These are phyloP conservation scores for Hepsetus odoe DNA, from an alignment of 2,113 vertebrate species.

Conservation along the genomic window DNA sequence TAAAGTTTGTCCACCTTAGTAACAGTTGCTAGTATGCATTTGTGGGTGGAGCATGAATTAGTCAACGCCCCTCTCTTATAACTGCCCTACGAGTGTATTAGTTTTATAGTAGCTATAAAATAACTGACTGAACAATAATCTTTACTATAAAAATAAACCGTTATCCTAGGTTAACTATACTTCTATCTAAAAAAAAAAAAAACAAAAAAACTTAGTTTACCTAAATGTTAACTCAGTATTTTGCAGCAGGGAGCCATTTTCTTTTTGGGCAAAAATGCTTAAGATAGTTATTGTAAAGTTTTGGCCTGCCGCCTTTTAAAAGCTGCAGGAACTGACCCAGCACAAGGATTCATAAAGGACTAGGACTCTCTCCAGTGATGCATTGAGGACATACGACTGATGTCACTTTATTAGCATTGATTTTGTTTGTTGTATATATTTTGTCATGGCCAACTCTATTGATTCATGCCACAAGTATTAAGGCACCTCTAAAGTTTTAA, in stretches of 20 bases:
- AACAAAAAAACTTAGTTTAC: no score
- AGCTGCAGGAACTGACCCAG: conserved; percentile 65
- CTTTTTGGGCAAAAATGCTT: conserved; percentile 18
- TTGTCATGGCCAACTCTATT: conserved; percentile 71
- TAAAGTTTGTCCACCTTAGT: no score
- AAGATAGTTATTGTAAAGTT: conserved; percentile 42
- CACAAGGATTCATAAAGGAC: conserved; percentile 46
- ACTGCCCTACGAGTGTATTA: no score
- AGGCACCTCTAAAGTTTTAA: conserved; percentile 64
- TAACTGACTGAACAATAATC: no score
- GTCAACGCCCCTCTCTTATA: no score
- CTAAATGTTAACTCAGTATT: not conserved
- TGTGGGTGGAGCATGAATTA: no score
- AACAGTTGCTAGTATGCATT: no score
- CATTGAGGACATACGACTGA: conserved; percentile 63
- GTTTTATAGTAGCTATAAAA: no score
- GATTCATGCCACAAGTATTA: conserved; percentile 60
- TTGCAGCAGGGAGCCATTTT: not conserved
- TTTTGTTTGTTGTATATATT: conserved; percentile 76
- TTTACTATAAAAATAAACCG: no score
- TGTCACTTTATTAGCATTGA: conserved; percentile 80
- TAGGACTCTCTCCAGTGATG: conserved; percentile 51
- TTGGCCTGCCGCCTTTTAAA: conserved; percentile 59
- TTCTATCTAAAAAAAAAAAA: no score
- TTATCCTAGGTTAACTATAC: no score